Conservation (phyloP, 2,888 invertebrate genomes). For the Crepidodera aurea region DNA sequence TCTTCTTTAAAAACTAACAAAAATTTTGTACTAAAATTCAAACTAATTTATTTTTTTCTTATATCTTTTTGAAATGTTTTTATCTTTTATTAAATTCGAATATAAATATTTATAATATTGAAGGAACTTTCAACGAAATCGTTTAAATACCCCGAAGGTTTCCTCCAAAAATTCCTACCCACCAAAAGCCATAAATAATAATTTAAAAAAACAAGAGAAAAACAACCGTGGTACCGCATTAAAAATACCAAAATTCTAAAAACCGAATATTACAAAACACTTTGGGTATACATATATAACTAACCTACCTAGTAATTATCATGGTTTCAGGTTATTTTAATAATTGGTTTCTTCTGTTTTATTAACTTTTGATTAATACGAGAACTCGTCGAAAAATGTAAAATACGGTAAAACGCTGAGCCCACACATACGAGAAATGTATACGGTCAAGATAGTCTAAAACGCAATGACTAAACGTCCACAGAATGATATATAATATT, state of each 20-base stretch:
- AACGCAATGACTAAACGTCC: neutral
- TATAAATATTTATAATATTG: too few species aligned
- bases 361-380: slow-evolving; percentile 33
- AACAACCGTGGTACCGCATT: neutral
- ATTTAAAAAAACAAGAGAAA: slow-evolving; percentile 3
- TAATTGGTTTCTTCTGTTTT: slow-evolving; percentile 31
- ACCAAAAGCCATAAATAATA: slow-evolving; percentile 1
- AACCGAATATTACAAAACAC: neutral
- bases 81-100: too few species aligned
- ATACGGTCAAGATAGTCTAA: slow-evolving; percentile 6
- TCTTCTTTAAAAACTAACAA: too few species aligned
- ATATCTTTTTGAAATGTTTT: too few species aligned
- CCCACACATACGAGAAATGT: slow-evolving; percentile 38
- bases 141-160: too few species aligned
- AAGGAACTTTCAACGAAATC: neutral
- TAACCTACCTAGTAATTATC: slow-evolving; percentile 22
- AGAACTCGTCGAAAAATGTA: slow-evolving; percentile 34
- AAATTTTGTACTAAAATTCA: too few species aligned
- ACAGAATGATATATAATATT: too few species aligned
- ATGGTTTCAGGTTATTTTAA: slow-evolving; percentile 27
- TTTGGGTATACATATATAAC: neutral
- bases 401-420: slow-evolving; percentile 37
- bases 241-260: slow-evolving; percentile 9
- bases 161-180: too few species aligned
- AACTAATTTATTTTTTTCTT: too few species aligned